Conservation (phyloP, 30 jellyfish, hydroid and myxozoan genomes). For the Cassiopea xamachana region DNA sequence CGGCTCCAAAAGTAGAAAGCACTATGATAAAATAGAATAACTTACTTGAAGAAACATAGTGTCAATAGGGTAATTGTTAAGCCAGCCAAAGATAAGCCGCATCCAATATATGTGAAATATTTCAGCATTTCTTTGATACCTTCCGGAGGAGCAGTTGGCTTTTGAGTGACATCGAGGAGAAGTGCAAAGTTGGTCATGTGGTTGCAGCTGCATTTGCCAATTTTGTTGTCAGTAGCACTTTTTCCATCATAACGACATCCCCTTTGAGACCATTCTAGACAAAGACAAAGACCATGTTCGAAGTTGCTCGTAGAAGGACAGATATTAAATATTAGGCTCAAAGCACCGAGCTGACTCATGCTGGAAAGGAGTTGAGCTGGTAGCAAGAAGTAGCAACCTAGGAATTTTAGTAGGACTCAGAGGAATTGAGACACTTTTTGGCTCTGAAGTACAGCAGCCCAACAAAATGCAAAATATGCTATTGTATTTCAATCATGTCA, state of each 20-base stretch:
- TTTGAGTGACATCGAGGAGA: conserved; percentile 37
- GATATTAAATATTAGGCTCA: too few relatives aligned
- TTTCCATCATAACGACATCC: conserved; percentile 35
- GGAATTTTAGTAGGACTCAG: too few relatives aligned
- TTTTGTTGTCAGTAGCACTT: not conserved
- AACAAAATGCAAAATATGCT: too few relatives aligned
- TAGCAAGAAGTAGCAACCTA: too few relatives aligned
- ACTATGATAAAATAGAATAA: not conserved
- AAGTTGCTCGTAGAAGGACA: too few relatives aligned
- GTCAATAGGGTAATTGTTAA: conserved; percentile 21
- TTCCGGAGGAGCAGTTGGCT: conserved; percentile 2
- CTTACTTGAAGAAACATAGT: conserved; percentile 31
- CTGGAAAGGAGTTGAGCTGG: too few relatives aligned
- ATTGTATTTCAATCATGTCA: too few relatives aligned
- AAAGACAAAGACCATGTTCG: not conserved
- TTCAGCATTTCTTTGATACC: not conserved
- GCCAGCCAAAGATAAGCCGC: conserved; percentile 43
- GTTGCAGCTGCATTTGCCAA: conserved; percentile 23
- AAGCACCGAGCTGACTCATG: too few relatives aligned
- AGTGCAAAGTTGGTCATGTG: conserved; percentile 58
- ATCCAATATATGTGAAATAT: conserved; percentile 45
- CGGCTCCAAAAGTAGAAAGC: too few relatives aligned
- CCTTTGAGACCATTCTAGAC: conserved; percentile 41
- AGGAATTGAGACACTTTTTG: too few relatives aligned
- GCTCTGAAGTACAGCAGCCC: too few relatives aligned